Evolutionary conservation across 1,140 invertebrate species (phyloP), one percentile per base, ranked within the genome.

Genomic region (Drosophila ananassae): DNA sequence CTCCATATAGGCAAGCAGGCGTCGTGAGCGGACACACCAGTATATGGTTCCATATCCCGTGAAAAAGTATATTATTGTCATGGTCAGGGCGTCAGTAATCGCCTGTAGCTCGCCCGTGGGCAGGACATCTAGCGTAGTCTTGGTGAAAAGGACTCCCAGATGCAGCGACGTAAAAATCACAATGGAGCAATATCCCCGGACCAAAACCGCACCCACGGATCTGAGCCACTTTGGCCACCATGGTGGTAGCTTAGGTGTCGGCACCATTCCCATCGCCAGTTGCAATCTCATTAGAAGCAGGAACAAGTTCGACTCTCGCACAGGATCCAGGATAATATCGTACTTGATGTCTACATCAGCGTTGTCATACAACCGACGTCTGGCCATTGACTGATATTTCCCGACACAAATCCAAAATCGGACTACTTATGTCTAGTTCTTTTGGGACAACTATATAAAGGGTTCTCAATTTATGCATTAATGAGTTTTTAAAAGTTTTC

Each of bases 401-500:
- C 21, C 12, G 13, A n/a, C 21, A 44, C 28, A 13, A 22, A 21
- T 47, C 47, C 44, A 22, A 22, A 37, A 21, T 51, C 57, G n/a
- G 59, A 76, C 59, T 82, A 55, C 52, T 68, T 61, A 75, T 71
- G 64, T 39, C 4, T 2, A 0, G 13, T 28, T 8, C 12, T 2
- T 22, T 12, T 8, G 13, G 17, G 21, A 8, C 60, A 9, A 48
- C 77, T 85, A 79, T 85, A 79, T 85, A 85, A 78, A 46, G 57
- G 10, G 7, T 39, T 39, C 46, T 39, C 54, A 89, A 83, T 89
- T 71, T 89, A 89, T 89, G 83, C 83, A 83, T 79, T 89, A 89
- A 89, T 89, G 83, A 89, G 79, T 48, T 89, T 89, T 89, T 89
- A 89, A 87, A 89, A 89, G 84, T 89, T 82, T 71, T 13, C 61